Base-by-base conservation (phyloP, 2,888 invertebrate species). In the Diarsia dahlii region DNA sequence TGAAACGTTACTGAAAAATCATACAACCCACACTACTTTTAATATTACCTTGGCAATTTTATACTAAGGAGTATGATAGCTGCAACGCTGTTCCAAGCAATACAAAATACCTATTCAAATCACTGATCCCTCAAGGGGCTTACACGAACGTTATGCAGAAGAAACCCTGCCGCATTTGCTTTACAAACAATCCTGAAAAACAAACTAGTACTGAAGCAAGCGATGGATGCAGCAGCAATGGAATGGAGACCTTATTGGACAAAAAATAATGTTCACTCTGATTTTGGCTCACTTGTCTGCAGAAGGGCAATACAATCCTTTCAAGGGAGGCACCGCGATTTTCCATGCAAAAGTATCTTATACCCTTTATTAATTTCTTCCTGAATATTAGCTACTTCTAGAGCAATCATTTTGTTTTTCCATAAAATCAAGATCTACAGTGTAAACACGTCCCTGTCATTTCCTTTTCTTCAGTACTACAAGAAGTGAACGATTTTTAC, bases 51-150 rank as follows among this genome's bases (percentile, higher is more conserved):
- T 8, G 18, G 12, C 18, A 23, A n/a, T 18, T 18, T 39, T 18
- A 39, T 18, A 45, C 5, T 2, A 9, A 45, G 10, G 3, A 46
- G 15, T 6, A 20, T n/a, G 20, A 50, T 50, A 71, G 9, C 12
- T 73, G 28, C 28, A 12, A 39, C 9, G 15, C 9, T n/a, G 3
- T 75, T n/a, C 18, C 13, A 50, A 39, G 10, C 20, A 34, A 39
- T 34, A 52, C 46, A 74, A 34, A 54, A 18, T 46, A 23, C n/a
- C 66, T 64, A 46, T 52, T 15, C 52, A 64, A 46, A 34, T 52
- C 20, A 15, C 23, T 46, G 15, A 46, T 34, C 3, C 28, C 52
- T 46, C 46, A 65, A 77, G 52, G 23, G 23, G 34, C 9, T 65
- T 39, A 15, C 8, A 5, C 34, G 10, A 52, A 77, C 52, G 46